A percentile compares a stretch with the other conserved stretches of the same genome.
These are phyloP conservation scores for Chaetodon trifascialis DNA, from an alignment of 2,113 vertebrate species.

Conservation along the genomic window DNA sequence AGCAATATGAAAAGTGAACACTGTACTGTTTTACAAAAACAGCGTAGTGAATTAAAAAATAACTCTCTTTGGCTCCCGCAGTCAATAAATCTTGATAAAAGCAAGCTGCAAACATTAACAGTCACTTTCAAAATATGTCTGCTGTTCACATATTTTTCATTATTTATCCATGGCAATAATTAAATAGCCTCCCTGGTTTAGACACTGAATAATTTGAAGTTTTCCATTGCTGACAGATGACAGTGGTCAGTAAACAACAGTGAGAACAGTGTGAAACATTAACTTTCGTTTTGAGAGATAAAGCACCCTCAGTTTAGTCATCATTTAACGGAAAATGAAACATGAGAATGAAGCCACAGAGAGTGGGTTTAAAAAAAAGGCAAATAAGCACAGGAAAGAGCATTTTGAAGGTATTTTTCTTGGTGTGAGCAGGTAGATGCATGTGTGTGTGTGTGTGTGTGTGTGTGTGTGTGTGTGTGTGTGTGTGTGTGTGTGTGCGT, in stretches of 20 bases:
- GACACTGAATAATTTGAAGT: not conserved
- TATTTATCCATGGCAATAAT: slow-evolving; percentile 24
- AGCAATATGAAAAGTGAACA: slow-evolving; percentile 40
- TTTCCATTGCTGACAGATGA: slow-evolving; percentile 6
- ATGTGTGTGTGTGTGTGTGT: slow-evolving; percentile 31
- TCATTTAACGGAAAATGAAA: slow-evolving; percentile 16
- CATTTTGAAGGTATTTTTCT: slow-evolving; percentile 14
- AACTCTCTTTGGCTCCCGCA: not conserved
- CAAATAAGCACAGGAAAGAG: not conserved
- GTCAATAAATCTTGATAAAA: slow-evolving; percentile 18
- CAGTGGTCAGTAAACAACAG: slow-evolving; percentile 42
- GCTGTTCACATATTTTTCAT: slow-evolving; percentile 20
- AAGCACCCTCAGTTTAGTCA: slow-evolving; percentile 12
- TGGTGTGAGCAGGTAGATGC: slow-evolving; percentile 47
- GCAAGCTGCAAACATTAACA: slow-evolving; percentile 39
- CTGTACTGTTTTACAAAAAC: slow-evolving; percentile 21
- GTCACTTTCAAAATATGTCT: slow-evolving; percentile 36
- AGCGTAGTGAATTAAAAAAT: slow-evolving; percentile 20
- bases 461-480: not conserved
- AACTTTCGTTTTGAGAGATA: slow-evolving; percentile 14
- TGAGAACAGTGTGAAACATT: not conserved
- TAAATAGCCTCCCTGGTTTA: slow-evolving; percentile 29
- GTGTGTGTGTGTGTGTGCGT: not conserved
- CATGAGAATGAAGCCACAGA: slow-evolving; percentile 24
- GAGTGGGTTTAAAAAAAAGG: slow-evolving; percentile 15